These are phyloP conservation scores for Arctocebus calabarensis DNA, from an alignment of 2,797 vertebrate genomes.

Conservation along the genomic window DNA sequence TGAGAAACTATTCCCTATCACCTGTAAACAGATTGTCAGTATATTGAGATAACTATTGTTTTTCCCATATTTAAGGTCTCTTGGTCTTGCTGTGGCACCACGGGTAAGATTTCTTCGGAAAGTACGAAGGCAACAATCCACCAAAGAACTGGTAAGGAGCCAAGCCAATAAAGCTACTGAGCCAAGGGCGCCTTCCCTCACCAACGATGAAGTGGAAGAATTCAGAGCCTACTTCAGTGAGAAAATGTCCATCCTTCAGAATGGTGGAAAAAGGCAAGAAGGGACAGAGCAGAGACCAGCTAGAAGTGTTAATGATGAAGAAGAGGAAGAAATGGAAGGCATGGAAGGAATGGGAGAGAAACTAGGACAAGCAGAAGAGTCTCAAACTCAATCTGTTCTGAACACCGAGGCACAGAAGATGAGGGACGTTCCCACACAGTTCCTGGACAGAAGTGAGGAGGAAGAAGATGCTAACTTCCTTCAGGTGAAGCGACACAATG, in stretches of 20 bases:
- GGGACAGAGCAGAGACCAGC: slow-evolving; percentile 68
- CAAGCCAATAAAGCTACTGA: slow-evolving; percentile 12
- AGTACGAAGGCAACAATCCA: slow-evolving; percentile 85
- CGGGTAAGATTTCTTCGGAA: slow-evolving; percentile 95
- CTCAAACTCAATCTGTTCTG: neutral
- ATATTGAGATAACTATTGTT: slow-evolving; percentile 50
- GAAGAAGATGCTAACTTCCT: slow-evolving; percentile 92
- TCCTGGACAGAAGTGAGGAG: slow-evolving; percentile 83
- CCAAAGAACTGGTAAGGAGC: slow-evolving; percentile 41
- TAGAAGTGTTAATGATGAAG: slow-evolving; percentile 66
- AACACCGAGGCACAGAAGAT: slow-evolving; percentile 49
- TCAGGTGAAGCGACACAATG: slow-evolving; percentile 93
- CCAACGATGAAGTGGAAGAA: slow-evolving; percentile 86
- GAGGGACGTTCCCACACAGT: slow-evolving; percentile 53
- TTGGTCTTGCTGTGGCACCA: slow-evolving; percentile 96
- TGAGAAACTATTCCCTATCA: slow-evolving; percentile 42
- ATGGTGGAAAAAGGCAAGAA: slow-evolving; percentile 66
- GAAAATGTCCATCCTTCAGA: slow-evolving; percentile 78
- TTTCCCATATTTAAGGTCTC: slow-evolving; percentile 86
- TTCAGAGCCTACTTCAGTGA: slow-evolving; percentile 87
- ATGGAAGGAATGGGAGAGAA: slow-evolving; percentile 36
- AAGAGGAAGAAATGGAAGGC: slow-evolving; percentile 79
- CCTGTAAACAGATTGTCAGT: neutral
- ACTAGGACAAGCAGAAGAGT: slow-evolving; percentile 38
- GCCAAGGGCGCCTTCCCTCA: slow-evolving; percentile 72